Conservation (phyloP, 2,113 vertebrate species). For the Lota lota region DNA sequence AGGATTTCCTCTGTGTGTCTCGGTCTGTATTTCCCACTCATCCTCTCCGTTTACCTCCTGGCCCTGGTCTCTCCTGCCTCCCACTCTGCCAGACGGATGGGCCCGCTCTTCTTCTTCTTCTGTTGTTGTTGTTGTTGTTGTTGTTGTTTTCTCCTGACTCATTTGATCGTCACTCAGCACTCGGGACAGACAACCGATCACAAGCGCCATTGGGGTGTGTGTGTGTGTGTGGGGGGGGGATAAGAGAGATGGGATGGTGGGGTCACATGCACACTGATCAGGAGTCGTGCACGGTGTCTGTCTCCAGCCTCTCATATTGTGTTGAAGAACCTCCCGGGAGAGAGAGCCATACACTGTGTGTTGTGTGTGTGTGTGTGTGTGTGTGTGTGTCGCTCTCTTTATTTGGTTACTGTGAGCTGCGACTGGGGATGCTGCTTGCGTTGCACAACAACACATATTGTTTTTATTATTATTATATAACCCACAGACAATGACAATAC, state of each 20-base stretch:
- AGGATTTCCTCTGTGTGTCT: background rate
- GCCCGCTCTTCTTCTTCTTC: too few species aligned
- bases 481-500: slow-evolving; percentile 20
- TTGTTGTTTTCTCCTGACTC: background rate
- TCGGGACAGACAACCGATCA: background rate
- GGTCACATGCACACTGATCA: too few species aligned
- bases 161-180: background rate
- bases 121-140: too few species aligned
- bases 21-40: background rate
- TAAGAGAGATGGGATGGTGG: background rate
- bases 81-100: too few species aligned
- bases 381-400: background rate
- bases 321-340: slow-evolving; percentile 23
- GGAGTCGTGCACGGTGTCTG: background rate
- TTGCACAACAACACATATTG: slow-evolving; percentile 27
- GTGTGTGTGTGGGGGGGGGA: too few species aligned
- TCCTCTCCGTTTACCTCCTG: background rate
- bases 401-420: slow-evolving; percentile 16
- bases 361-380: too few species aligned
- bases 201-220: too few species aligned
- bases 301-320: slow-evolving; percentile 19
- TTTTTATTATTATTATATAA: slow-evolving; percentile 34
- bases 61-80: too few species aligned
- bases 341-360: background rate
- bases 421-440: slow-evolving; percentile 30